Conservation (phyloP, 2,113 vertebrate species). For the Gnathonemus echidnorhynchus region DNA sequence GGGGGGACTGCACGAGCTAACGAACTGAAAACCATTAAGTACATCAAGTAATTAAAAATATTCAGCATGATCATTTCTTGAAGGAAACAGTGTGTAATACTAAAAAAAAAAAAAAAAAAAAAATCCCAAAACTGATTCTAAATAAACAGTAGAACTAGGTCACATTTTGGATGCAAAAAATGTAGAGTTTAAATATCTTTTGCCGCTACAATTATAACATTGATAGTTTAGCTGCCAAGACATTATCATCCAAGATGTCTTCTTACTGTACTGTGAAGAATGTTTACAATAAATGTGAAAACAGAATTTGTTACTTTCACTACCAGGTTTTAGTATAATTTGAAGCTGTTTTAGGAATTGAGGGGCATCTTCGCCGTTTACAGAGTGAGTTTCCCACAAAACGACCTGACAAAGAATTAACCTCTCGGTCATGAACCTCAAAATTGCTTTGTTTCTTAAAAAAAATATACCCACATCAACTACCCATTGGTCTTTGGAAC, state of each 20-base stretch:
- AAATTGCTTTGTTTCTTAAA: background rate
- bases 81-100: background rate
- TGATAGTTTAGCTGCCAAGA: constrained; percentile 14
- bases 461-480: background rate
- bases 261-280: background rate
- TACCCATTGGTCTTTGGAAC: background rate
- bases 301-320: background rate
- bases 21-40: background rate
- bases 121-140: background rate
- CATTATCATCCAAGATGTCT: background rate
- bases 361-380: background rate
- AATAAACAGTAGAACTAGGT: background rate
- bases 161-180: background rate
- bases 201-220: background rate
- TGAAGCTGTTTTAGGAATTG: background rate
- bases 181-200: background rate
- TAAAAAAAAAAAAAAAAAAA: background rate
- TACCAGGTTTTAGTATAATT: background rate
- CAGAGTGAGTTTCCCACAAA: background rate
- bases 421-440: background rate
- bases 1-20: background rate
- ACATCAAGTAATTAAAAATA: background rate
- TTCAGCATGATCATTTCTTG: background rate
- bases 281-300: background rate
- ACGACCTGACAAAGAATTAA: background rate